A percentile compares a stretch with the other conserved stretches of the same genome.
Conservation (phyloP, 1,140 invertebrate genomes). For the Trigoniulus corallinus region DNA sequence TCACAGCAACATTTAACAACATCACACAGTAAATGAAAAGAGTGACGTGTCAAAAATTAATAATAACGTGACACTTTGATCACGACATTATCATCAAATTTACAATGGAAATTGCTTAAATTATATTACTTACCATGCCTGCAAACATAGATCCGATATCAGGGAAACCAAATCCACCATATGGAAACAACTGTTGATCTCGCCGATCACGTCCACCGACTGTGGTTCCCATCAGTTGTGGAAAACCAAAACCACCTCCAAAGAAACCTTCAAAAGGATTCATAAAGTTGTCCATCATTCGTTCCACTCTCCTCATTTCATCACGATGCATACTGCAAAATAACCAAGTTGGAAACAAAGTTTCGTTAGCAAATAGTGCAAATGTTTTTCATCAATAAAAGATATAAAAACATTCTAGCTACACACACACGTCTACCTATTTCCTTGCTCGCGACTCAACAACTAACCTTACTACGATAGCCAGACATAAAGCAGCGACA, state of each 20-base stretch:
- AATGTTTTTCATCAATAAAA: too few species aligned
- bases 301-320: slow-evolving; percentile 13
- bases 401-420: too few species aligned
- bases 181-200: slow-evolving; percentile 22
- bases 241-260: slow-evolving; percentile 28
- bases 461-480: too few species aligned
- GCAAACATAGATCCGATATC: slow-evolving; percentile 17
- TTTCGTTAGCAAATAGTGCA: too few species aligned
- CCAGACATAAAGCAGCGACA: too few species aligned
- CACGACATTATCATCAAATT: slow-evolving; percentile 1
- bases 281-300: slow-evolving; percentile 15
- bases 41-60: slow-evolving; percentile 2
- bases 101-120: neutral
- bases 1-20: too few species aligned
- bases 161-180: slow-evolving; percentile 23
- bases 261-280: slow-evolving; percentile 18
- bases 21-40: too few species aligned
- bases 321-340: slow-evolving; percentile 11
- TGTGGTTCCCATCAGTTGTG: slow-evolving; percentile 26
- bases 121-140: slow-evolving; percentile 12
- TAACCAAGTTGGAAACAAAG: slow-evolving; percentile 1
- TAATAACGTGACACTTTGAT: slow-evolving; percentile 2
- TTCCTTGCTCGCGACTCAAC: too few species aligned
- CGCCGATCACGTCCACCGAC: slow-evolving; percentile 10
- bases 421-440: too few species aligned